Conservation (phyloP, 2,888 invertebrate species). For the Drepanosiphum platanoidis region DNA sequence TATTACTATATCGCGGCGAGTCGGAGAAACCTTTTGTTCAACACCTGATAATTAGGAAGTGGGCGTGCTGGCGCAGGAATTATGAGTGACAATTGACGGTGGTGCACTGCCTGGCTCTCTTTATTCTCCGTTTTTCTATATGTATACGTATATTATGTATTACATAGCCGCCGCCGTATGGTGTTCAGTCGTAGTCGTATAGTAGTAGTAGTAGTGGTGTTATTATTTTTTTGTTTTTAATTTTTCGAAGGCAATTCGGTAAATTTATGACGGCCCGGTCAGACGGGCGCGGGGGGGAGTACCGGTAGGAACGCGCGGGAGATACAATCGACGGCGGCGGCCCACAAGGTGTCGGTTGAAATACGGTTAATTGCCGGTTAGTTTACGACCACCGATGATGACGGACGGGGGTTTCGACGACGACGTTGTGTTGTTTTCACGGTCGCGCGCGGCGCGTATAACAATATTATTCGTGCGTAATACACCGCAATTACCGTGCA, state of each 20-base stretch:
- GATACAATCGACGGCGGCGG: slow-evolving; percentile 27
- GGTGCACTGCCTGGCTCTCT: background rate
- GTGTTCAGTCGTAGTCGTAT: background rate
- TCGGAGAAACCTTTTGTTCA: slow-evolving; percentile 55
- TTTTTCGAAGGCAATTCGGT: slow-evolving; percentile 37
- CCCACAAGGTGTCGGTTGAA: slow-evolving; percentile 50
- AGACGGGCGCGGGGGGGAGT: background rate
- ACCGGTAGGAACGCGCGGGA: background rate
- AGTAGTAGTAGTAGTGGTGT: slow-evolving; percentile 13
- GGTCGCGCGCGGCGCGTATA: background rate
- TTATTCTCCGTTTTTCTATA: background rate
- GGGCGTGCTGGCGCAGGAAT: slow-evolving; percentile 33
- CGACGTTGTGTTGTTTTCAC: slow-evolving; percentile 11
- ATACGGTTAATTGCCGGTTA: slow-evolving; percentile 50
- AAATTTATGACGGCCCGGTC: slow-evolving; percentile 46
- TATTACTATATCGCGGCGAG: slow-evolving; percentile 26
- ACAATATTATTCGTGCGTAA: background rate
- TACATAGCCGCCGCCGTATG: slow-evolving; percentile 17
- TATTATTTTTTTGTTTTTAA: slow-evolving; percentile 22
- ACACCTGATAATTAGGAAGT: slow-evolving; percentile 60
- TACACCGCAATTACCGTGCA: background rate
- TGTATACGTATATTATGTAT: background rate
- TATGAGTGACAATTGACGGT: slow-evolving; percentile 60
- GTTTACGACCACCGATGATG: slow-evolving; percentile 56
- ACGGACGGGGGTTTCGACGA: slow-evolving; percentile 22